Base-by-base conservation (phyloP, 2,113 vertebrate genomes). In the Nothocercus nigrocapillus region DNA sequence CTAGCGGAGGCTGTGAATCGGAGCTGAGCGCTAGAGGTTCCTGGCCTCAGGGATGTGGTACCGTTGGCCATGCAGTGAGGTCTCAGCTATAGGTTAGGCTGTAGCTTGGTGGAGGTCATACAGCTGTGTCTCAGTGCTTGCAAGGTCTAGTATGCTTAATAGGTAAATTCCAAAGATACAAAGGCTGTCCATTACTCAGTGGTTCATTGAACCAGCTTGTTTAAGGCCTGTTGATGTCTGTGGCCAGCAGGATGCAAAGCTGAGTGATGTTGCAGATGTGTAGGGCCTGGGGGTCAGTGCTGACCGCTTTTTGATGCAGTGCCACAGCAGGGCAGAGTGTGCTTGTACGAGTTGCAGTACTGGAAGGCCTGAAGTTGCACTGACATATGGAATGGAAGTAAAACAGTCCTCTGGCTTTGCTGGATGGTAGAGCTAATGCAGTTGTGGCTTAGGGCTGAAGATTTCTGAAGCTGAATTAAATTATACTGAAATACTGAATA, bases 191-290 rank as follows among this genome's bases (percentile, higher is more conserved):
- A 63, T 89, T 17, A 21, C 51, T 76, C 51, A 32, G 13, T 89
- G 67, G 27, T 36, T 82, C 45, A 42, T 34, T 67, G 56, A 78
- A 86, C 30, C 68, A 51, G 28, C 67, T 54, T 63, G 63, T 80
- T 82, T 70, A 94, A 88, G 49, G 8, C 10, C 10, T 3, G 7
- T 67, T 78, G 64, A 64, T 84, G 86, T 95, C 74, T 54, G 76
- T 59, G 56, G n/a, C 63, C 64, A 80, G 45, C 19, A 67, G 68
- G 68, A 59, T 82, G 76, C 49, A 69, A 68, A 88, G 53, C 76
- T 86, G 56, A 61, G 66, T 73, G 54, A 45, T 17, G 49, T 21
- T 61, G 76, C 56, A 74, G 79, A 80, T 89, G 58, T 64, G 40
- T 54, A 24, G 79, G 28, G 67, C 51, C 51, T 88, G 54, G 61